Base-by-base conservation (phyloP, 2,888 invertebrate species). In the Pogonocherus hispidulus region DNA sequence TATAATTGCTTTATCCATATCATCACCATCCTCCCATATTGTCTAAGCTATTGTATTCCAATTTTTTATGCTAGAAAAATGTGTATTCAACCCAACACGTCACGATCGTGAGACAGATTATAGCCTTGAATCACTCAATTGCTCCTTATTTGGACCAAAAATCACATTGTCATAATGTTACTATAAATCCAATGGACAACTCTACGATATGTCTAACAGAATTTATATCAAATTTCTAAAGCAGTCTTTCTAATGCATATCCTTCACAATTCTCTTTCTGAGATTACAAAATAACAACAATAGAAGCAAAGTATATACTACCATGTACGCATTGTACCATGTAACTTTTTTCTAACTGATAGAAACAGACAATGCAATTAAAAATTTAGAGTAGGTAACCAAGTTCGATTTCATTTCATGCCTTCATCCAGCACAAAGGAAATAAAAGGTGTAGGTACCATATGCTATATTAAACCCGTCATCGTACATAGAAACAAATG, bases 101-200 rank as follows among this genome's bases (percentile, higher is more conserved):
- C 44, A 57, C 22, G 8, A 44, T 46, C 23, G 14, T 1, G 19
- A 35, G 44, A 16, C 14, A 14, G 8, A 57, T n/a, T n/a, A n/a
- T 6, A 57, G 23, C 57, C 57, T 57, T 57, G 57, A 18, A 55
- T 20, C 44, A 18, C 19, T n/a, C 23, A 46, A 32, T 22, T 52
- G 52, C 52, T 52, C 49, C 52, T 52, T 52, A 52, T 52, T 52
- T 18, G 32, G 20, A 44, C 22, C 22, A 57, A 22, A 19, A 55
- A 20, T 55, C 32, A 37, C 20, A 35, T 23, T 23, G 44, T 44
- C 22, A 14, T 56, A 56, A 19, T 37, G 55, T 46, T 44, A 46
- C 44, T 23, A 44, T 23, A 52, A 52, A 52, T 32, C 18, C 32
- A 52, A 52, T 32, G 27, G n/a, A 41, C 5, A 41, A n/a, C n/a